A percentile compares a stretch with the other conserved stretches of the same genome.
Evolutionary conservation across 1,140 invertebrate genomes (phyloP).

Genomic region (Drosophila subpulchrella): DNA sequence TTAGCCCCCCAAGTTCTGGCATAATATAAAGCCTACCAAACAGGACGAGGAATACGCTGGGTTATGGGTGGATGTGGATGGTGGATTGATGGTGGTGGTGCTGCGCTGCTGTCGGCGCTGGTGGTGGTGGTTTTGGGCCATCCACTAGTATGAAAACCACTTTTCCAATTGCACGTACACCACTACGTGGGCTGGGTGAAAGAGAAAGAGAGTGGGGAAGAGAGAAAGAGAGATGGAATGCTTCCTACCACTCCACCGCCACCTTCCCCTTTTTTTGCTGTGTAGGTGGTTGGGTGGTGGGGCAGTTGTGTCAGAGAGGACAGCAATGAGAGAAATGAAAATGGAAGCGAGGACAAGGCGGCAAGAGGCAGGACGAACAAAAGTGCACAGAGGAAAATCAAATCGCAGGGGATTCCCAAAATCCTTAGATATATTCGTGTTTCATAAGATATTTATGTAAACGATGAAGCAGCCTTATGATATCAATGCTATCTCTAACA

Average conservation of each 20-base stretch:
- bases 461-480: neutral
- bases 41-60: constrained; percentile 45
- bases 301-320: constrained; percentile 28
- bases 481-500: too few relatives aligned
- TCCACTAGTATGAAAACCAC: constrained; percentile 73
- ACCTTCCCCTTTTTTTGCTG: constrained; percentile 6
- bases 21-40: constrained; percentile 80
- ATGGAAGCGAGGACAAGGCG: constrained; percentile 58
- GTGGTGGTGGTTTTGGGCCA: constrained; percentile 62
- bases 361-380: constrained; percentile 2
- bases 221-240: constrained; percentile 30
- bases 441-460: neutral
- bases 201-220: constrained; percentile 22
- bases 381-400: constrained; percentile 14
- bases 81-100: constrained; percentile 30
- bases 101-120: constrained; percentile 6
- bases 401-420: neutral
- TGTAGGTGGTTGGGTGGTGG: constrained; percentile 15
- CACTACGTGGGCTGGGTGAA: constrained; percentile 55
- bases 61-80: constrained; percentile 15
- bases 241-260: constrained; percentile 19
- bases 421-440: neutral
- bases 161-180: constrained; percentile 78
- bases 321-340: constrained; percentile 69
- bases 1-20: constrained; percentile 41